These are phyloP conservation scores for Pomphorhynchus laevis DNA, from an alignment of 1,140 invertebrate genomes.

Conservation along the genomic window DNA sequence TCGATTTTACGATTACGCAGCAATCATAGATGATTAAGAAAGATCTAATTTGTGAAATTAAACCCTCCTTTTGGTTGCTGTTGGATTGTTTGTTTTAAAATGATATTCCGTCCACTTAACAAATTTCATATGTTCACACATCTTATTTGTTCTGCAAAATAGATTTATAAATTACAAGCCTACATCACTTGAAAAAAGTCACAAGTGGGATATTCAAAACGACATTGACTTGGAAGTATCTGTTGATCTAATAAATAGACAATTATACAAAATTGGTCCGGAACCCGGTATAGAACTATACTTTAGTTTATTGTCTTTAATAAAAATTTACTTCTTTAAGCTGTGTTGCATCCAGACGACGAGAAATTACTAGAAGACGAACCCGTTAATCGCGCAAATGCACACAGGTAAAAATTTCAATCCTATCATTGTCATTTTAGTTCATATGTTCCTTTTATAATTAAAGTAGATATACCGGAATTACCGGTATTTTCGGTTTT, in stretches of 20 bases:
- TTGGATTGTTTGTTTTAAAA: too few relatives aligned
- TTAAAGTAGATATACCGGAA: too few relatives aligned
- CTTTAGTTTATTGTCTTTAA: conserved; percentile 1
- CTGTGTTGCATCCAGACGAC: conserved; percentile 41
- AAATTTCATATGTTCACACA: too few relatives aligned
- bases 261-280: conserved; percentile 20
- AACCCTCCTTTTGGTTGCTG: too few relatives aligned
- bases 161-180: conserved; percentile 81
- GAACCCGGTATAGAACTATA: background rate
- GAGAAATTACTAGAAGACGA: conserved; percentile 69
- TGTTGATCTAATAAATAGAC: conserved; percentile 54
- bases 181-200: conserved; percentile 47
- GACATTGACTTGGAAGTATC: conserved; percentile 78
- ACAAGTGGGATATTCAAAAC: conserved; percentile 71
- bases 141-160: conserved; percentile 2
- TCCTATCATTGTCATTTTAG: background rate
- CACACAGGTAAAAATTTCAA: conserved; percentile 29
- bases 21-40: too few relatives aligned
- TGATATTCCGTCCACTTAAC: too few relatives aligned
- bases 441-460: conserved; percentile 3
- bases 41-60: too few relatives aligned
- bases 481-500: too few relatives aligned
- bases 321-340: conserved; percentile 12
- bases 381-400: conserved; percentile 42
- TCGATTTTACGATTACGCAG: too few relatives aligned